Percentiles rank a stretch among this genome's conserved stretches.
Evolutionary conservation across 2,888 invertebrate genomes (phyloP).

Genomic region (Erebia epiphron): DNA sequence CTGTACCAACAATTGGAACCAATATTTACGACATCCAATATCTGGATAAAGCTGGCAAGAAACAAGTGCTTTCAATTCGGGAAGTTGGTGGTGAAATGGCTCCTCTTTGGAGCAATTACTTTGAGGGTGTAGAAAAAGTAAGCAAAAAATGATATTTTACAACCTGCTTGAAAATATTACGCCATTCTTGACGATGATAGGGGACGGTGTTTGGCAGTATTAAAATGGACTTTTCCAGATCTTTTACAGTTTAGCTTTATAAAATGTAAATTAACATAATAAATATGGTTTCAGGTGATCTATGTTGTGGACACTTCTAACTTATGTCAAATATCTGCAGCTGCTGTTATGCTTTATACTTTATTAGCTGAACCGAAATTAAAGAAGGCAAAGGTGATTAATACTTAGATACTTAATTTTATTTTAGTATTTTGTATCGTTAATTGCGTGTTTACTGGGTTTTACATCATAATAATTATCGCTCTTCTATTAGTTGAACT

Average conservation of each 20-base stretch:
- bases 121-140: slow-evolving; percentile 84
- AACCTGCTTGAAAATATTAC: too few species aligned
- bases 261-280: too few species aligned
- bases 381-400: slow-evolving; percentile 84
- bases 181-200: too few species aligned
- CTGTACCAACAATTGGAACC: slow-evolving; percentile 91
- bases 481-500: too few species aligned
- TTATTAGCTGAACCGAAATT: slow-evolving; percentile 88
- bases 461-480: too few species aligned
- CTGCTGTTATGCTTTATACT: slow-evolving; percentile 91
- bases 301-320: slow-evolving; percentile 93
- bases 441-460: too few species aligned
- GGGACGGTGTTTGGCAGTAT: too few species aligned
- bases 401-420: not conserved
- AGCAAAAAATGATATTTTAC: slow-evolving; percentile 16
- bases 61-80: slow-evolving; percentile 82
- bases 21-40: slow-evolving; percentile 87
- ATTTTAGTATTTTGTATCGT: not conserved
- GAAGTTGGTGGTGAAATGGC: slow-evolving; percentile 93
- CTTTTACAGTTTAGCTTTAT: too few species aligned
- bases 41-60: slow-evolving; percentile 74
- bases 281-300: slow-evolving; percentile 78
- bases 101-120: slow-evolving; percentile 91
- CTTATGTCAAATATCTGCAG: slow-evolving; percentile 92
- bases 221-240: too few species aligned